Conservation (phyloP, 2,888 invertebrate species). For the Cyclophora punctaria region DNA sequence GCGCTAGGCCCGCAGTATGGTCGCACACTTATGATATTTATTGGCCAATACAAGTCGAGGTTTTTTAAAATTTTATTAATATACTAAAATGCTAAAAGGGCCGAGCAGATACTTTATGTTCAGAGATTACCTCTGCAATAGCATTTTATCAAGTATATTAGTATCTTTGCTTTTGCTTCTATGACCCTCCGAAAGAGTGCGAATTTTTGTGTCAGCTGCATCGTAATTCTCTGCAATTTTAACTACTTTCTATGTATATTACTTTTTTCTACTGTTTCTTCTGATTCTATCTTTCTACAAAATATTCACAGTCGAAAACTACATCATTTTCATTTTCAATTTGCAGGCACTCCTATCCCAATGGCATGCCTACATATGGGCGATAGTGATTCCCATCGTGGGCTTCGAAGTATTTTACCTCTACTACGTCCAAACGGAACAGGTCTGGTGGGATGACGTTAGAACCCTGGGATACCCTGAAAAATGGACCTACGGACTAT, state of each 20-base stretch:
- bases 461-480: constrained; percentile 57
- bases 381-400: not conserved
- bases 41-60: no score
- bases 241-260: no score
- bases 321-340: not conserved
- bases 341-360: not conserved
- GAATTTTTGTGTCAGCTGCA: no score
- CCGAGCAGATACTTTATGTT: no score
- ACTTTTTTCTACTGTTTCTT: no score
- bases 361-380: not conserved
- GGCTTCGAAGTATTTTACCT: constrained; percentile 53
- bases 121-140: no score
- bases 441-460: constrained; percentile 83
- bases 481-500: constrained; percentile 51
- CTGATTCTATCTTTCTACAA: not conserved
- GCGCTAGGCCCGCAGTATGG: no score
- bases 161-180: not conserved
- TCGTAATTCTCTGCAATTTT: no score
- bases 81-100: no score
- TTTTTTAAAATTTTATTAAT: no score
- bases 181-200: no score
- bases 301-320: not conserved
- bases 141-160: not conserved
- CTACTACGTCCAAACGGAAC: constrained; percentile 81
- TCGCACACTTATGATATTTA: no score